Base-by-base conservation (phyloP, 2,888 invertebrate species). In the Lycocerus yunnanus region DNA sequence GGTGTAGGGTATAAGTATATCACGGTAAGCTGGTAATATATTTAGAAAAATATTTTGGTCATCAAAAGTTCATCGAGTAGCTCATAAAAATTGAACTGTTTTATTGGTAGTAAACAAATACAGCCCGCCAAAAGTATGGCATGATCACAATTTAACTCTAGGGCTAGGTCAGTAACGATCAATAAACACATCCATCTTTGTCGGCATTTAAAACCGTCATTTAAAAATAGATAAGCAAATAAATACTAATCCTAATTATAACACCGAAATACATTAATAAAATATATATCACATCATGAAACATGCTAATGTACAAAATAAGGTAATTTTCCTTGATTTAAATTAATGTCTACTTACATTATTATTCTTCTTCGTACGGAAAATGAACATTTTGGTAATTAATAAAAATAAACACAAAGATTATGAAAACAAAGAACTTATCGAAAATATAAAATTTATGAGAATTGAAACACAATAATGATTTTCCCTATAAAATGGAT, bases 101-200 rank as follows among this genome's bases (percentile, higher is more conserved):
- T 18, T 18, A 63, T 63, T 18, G 20, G 10, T 5, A 18, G 20
- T 63, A 63, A 63, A 63, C 61, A 63, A 11, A 11, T n/a, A 63
- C 18, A 63, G 16, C 61, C 61, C 61, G 61, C 61, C 61, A 63
- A 63, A 63, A 63, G 20, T 20, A 63, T 18, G 61, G 61, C 20
- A 63, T 8, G 61, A 63, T 63, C 20, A 63, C 61, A 63, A 63
- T 63, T 18, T 63, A 63, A 63, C 14, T n/a, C 18, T 63, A 18
- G 61, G 61, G 61, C 18, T 63, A 63, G 61, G 61, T 63, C 61
- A 63, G 61, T 63, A 18, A 18, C 20, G 61, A 63, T 63, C 61
- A 63, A 63, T 63, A 63, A 63, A 63, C 61, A 63, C 20, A 18
- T 18, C 61, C 61, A 63, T 63, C 61, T 20, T 63, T 63, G 61